Evolutionary conservation across 2,888 invertebrate genomes (phyloP).

Genomic region (Torymus auratus): DNA sequence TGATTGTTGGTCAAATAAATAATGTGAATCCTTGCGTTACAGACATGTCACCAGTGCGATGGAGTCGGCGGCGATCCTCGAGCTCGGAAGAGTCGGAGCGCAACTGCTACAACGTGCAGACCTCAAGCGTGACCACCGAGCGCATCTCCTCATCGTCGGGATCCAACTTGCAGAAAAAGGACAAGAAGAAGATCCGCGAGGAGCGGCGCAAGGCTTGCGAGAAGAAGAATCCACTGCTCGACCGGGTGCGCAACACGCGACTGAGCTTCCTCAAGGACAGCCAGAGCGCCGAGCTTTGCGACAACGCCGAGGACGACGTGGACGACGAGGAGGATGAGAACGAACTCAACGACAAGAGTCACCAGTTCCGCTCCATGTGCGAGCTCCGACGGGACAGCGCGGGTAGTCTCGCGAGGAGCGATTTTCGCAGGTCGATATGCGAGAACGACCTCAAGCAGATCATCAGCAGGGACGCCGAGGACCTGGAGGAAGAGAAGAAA

Average conservation of each 20-base stretch:
- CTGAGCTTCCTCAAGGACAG: constrained; percentile 81
- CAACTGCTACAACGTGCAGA: constrained; percentile 82
- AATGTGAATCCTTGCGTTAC: constrained; percentile 62
- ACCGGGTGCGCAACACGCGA: constrained; percentile 84
- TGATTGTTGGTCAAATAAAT: too few relatives aligned
- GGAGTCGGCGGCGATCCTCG: constrained; percentile 79
- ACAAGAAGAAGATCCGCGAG: constrained; percentile 78
- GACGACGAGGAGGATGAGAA: constrained; percentile 48
- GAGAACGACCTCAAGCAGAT: constrained; percentile 68
- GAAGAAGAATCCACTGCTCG: constrained; percentile 85
- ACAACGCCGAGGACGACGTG: constrained; percentile 59
- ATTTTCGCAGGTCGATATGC: constrained; percentile 70
- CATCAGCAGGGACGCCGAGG: constrained; percentile 67
- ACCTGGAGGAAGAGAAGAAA: constrained; percentile 63
- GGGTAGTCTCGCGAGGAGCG: constrained; percentile 63
- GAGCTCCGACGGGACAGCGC: constrained; percentile 63
- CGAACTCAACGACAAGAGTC: constrained; percentile 3
- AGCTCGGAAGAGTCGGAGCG: constrained; percentile 83
- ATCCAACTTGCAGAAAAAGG: constrained; percentile 77
- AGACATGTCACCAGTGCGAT: constrained; percentile 83
- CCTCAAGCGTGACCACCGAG: constrained; percentile 76
- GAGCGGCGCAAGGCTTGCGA: constrained; percentile 71
- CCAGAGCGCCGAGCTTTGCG: constrained; percentile 59
- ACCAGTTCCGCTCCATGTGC: constrained; percentile 69
- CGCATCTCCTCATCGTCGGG: constrained; percentile 76